Conservation (phyloP, 2,113 vertebrate genomes). For the Oncorhynchus nerka region DNA sequence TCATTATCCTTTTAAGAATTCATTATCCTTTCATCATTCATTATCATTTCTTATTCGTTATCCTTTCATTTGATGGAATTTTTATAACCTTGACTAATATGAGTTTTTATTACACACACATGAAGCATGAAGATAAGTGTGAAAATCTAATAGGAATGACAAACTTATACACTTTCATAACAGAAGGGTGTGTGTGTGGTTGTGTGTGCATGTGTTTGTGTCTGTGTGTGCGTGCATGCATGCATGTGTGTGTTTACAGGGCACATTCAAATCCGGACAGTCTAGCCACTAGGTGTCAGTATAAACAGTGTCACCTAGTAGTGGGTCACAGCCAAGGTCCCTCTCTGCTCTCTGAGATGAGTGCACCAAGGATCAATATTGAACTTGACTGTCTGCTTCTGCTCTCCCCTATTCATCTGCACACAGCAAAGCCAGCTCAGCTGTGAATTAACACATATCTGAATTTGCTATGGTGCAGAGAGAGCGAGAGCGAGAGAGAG, state of each 20-base stretch:
- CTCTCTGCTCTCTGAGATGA: slow-evolving; percentile 45
- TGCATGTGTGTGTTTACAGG: neutral
- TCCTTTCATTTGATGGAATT: neutral
- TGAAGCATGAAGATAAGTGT: too few relatives aligned
- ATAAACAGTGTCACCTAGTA: slow-evolving; percentile 39
- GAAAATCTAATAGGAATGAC: too few relatives aligned
- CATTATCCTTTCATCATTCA: too few relatives aligned
- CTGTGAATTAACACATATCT: slow-evolving; percentile 26
- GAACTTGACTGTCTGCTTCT: slow-evolving; percentile 18
- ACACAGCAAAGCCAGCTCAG: slow-evolving; percentile 1
- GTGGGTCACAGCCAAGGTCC: slow-evolving; percentile 45
- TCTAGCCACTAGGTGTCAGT: slow-evolving; percentile 57
- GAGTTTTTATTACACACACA: too few relatives aligned
- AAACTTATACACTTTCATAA: too few relatives aligned
- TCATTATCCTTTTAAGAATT: too few relatives aligned
- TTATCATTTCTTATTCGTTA: neutral
- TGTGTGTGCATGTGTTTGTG: neutral
- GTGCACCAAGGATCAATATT: slow-evolving; percentile 52
- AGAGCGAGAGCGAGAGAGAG: neutral
- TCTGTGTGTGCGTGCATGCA: neutral
- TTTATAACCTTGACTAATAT: neutral
- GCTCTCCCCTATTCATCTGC: slow-evolving; percentile 33
- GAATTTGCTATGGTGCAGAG: neutral
- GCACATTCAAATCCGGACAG: neutral
- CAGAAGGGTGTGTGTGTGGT: neutral